Conservation (phyloP, 1,140 invertebrate genomes). For the Zaprionus kolodkinae region DNA sequence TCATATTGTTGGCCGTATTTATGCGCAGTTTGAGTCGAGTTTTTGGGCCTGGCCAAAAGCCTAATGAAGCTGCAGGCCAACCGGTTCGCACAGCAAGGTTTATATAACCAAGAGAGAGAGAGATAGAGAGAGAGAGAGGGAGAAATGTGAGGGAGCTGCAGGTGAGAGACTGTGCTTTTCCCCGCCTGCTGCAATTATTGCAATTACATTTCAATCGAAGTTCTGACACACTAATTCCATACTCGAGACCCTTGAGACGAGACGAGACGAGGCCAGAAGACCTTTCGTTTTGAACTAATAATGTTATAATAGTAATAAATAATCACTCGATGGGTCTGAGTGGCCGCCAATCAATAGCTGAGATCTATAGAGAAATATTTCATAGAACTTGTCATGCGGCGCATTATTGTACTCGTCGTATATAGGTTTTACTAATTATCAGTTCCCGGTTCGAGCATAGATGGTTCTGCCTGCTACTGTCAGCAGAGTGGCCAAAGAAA, state of each 20-base stretch:
- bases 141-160: background rate
- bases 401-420: slow-evolving; percentile 49
- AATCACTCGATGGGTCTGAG: slow-evolving; percentile 57
- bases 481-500: slow-evolving; percentile 38
- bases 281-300: slow-evolving; percentile 64
- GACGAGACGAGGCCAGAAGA: too few relatives aligned
- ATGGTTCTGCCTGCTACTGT: background rate
- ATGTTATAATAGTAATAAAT: slow-evolving; percentile 67
- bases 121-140: background rate
- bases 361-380: slow-evolving; percentile 44
- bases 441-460: background rate
- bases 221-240: slow-evolving; percentile 67
- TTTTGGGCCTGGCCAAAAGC: slow-evolving; percentile 58
- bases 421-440: slow-evolving; percentile 63
- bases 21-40: slow-evolving; percentile 43
- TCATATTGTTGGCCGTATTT: slow-evolving; percentile 57
- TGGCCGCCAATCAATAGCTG: slow-evolving; percentile 44
- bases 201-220: slow-evolving; percentile 78
- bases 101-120: slow-evolving; percentile 40
- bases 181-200: slow-evolving; percentile 49
- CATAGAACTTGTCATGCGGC: slow-evolving; percentile 47
- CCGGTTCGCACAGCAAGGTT: slow-evolving; percentile 25
- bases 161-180: background rate
- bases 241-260: slow-evolving; percentile 11
- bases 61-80: slow-evolving; percentile 62